Evolutionary conservation across 2,113 vertebrate species (phyloP).

Genomic region (Poeciliopsis prolifica): DNA sequence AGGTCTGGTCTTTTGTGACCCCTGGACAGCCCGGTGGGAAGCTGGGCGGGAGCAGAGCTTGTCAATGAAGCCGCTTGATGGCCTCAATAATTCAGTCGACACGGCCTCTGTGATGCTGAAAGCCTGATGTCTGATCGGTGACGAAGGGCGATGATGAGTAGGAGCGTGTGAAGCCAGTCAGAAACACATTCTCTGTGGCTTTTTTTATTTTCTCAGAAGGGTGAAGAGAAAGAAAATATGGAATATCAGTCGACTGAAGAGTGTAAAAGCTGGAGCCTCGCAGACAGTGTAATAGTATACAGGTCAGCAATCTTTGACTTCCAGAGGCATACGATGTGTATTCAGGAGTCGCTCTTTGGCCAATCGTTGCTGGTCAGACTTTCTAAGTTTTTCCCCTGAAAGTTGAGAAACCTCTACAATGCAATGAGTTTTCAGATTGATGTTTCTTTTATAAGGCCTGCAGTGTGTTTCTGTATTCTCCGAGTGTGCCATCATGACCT

Average conservation of each 20-base stretch:
- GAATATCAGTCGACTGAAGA: conserved; percentile 51
- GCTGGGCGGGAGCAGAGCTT: conserved; percentile 60
- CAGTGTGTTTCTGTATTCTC: conserved; percentile 75
- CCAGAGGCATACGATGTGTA: conserved; percentile 37
- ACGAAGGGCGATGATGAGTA: conserved; percentile 32
- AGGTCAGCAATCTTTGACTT: conserved; percentile 68
- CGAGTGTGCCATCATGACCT: conserved; percentile 74
- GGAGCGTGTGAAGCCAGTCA: conserved; percentile 18
- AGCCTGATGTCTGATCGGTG: conserved; percentile 45
- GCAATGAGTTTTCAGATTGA: conserved; percentile 68
- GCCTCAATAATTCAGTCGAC: conserved; percentile 73
- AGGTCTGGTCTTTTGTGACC: conserved; percentile 63
- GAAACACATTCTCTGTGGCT: conserved; percentile 39
- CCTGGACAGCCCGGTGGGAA: conserved; percentile 67
- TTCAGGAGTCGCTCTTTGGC: conserved; percentile 29
- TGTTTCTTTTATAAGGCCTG: conserved; percentile 76
- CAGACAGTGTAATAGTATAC: conserved; percentile 50
- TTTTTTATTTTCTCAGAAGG: conserved; percentile 49
- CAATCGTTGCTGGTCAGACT: conserved; percentile 39
- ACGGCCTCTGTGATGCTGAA: conserved; percentile 52
- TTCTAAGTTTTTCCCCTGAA: conserved; percentile 40
- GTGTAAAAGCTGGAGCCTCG: conserved; percentile 49
- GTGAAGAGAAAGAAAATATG: conserved; percentile 42
- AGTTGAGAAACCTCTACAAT: conserved; percentile 35
- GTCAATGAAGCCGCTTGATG: conserved; percentile 59